Conservation (phyloP, 2,888 invertebrate genomes). For the Morinoia aosen region DNA sequence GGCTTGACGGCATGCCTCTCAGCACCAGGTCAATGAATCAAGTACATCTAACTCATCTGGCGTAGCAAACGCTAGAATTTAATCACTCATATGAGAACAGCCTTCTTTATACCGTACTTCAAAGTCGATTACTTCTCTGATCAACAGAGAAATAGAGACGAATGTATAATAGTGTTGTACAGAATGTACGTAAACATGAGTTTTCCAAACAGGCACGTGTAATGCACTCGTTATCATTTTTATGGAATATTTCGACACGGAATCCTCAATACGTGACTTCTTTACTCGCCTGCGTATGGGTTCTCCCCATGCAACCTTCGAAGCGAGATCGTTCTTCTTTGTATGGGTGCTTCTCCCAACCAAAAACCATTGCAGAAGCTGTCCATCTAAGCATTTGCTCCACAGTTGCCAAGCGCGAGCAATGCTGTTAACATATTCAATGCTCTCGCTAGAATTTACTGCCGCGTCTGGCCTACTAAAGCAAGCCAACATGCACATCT, state of each 20-base stretch:
- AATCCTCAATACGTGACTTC: neutral
- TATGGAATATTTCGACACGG: neutral
- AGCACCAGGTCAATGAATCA: neutral
- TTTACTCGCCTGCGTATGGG: neutral
- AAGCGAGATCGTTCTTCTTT: neutral
- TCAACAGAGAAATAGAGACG: neutral
- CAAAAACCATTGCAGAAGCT: neutral
- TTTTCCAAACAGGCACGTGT: neutral
- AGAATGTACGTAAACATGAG: neutral
- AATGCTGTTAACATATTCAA: constrained; percentile 34
- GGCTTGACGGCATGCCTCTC: neutral
- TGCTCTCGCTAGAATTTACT: constrained; percentile 34
- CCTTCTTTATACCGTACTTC: neutral
- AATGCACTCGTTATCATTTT: neutral
- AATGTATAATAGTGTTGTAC: neutral
- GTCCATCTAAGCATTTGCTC: neutral
- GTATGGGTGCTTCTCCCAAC: neutral
- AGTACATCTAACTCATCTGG: neutral
- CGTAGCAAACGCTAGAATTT: neutral
- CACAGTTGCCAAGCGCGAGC: neutral
- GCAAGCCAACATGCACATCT: constrained; percentile 13
- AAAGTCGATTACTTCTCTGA: neutral
- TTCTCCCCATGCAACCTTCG: neutral
- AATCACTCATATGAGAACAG: neutral
- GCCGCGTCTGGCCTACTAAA: constrained; percentile 1